A percentile compares a stretch with the other conserved stretches of the same genome.
Evolutionary conservation across 2,113 vertebrate genomes (phyloP).

Genomic region (Microcebus tavaratra): DNA sequence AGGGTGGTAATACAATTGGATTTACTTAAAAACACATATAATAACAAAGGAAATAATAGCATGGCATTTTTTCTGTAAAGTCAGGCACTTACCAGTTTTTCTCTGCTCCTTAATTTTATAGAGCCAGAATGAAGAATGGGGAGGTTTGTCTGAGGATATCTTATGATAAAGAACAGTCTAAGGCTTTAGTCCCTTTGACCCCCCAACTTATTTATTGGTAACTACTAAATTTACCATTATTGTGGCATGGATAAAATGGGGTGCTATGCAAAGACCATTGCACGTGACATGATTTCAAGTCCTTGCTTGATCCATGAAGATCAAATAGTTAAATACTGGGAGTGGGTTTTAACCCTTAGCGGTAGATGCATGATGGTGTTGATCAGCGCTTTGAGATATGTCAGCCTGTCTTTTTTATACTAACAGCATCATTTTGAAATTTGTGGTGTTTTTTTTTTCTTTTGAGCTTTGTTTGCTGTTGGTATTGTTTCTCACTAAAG

Average conservation of each 20-base stretch:
- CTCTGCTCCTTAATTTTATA: slow-evolving; percentile 92
- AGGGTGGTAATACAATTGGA: not conserved
- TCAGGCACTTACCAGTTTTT: slow-evolving; percentile 80
- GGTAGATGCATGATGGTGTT: slow-evolving; percentile 86
- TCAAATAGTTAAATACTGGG: slow-evolving; percentile 65
- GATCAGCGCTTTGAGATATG: slow-evolving; percentile 84
- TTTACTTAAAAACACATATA: slow-evolving; percentile 41
- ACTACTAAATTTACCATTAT: slow-evolving; percentile 90
- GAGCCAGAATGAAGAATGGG: slow-evolving; percentile 98
- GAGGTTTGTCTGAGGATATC: slow-evolving; percentile 97
- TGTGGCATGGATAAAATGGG: slow-evolving; percentile 91
- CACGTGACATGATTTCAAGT: slow-evolving; percentile 85
- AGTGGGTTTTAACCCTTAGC: slow-evolving; percentile 83
- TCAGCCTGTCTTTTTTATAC: slow-evolving; percentile 82
- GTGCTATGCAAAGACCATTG: slow-evolving; percentile 88
- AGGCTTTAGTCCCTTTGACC: slow-evolving; percentile 86
- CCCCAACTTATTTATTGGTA: slow-evolving; percentile 91
- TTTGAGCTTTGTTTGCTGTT: slow-evolving; percentile 83
- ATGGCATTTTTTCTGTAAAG: slow-evolving; percentile 60
- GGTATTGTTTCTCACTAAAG: slow-evolving; percentile 77
- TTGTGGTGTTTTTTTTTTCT: slow-evolving; percentile 76
- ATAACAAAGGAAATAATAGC: slow-evolving; percentile 52
- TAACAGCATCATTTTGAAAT: slow-evolving; percentile 86
- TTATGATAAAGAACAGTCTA: slow-evolving; percentile 92
- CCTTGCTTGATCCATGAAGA: slow-evolving; percentile 81